A percentile compares a stretch with the other conserved stretches of the same genome.
These are phyloP conservation scores for Meta bourneti DNA, from an alignment of 2,888 invertebrate genomes.

Conservation along the genomic window DNA sequence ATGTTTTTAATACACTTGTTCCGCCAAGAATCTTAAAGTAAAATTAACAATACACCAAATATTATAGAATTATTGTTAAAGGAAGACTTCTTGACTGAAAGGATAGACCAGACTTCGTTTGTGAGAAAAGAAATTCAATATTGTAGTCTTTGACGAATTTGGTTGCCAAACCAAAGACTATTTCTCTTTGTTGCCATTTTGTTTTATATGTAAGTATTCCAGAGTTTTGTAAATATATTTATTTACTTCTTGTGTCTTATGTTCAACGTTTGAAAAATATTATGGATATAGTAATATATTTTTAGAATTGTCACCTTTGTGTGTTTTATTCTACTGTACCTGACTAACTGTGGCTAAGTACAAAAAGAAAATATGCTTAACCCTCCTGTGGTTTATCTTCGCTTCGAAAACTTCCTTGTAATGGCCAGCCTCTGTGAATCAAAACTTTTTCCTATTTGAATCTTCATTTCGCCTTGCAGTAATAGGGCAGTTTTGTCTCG, in stretches of 20 bases:
- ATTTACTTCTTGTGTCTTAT: slow-evolving; percentile 41
- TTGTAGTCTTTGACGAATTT: slow-evolving; percentile 32
- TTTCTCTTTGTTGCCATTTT: slow-evolving; percentile 59
- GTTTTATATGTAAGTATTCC: slow-evolving; percentile 33
- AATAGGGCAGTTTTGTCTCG: too few relatives aligned
- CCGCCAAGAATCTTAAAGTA: too few relatives aligned
- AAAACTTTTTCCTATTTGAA: too few relatives aligned
- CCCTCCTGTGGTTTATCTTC: too few relatives aligned
- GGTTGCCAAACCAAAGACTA: slow-evolving; percentile 50
- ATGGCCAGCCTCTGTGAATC: too few relatives aligned
- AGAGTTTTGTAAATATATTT: slow-evolving; percentile 66
- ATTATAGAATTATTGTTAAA: too few relatives aligned
- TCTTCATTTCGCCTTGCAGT: too few relatives aligned
- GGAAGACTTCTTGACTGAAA: neutral
- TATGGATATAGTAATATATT: neutral
- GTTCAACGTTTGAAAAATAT: neutral
- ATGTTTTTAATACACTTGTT: too few relatives aligned
- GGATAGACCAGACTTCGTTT: neutral
- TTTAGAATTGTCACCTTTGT: neutral
- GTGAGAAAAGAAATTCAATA: neutral
- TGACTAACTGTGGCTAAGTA: neutral
- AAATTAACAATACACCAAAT: too few relatives aligned
- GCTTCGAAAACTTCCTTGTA: too few relatives aligned
- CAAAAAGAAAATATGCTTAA: too few relatives aligned
- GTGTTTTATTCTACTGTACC: neutral